Evolutionary conservation across 2,113 vertebrate genomes (phyloP).

Genomic region (Fregetta grallaria): DNA sequence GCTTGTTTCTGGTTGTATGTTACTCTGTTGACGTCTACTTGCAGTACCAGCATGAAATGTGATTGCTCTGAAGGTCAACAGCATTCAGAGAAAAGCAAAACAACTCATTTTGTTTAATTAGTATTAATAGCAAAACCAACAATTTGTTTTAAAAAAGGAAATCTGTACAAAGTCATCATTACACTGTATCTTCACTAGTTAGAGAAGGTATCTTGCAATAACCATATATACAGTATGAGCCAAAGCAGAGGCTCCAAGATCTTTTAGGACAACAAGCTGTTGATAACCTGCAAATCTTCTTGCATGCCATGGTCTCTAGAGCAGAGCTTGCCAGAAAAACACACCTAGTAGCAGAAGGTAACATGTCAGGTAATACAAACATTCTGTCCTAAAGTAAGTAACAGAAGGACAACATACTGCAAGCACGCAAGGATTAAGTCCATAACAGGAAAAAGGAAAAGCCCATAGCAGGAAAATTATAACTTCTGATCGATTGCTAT

Average conservation of each 20-base stretch:
- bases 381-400: neutral
- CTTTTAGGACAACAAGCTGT: neutral
- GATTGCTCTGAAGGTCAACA: neutral
- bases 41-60: neutral
- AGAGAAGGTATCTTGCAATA: neutral
- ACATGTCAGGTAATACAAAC: neutral
- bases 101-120: neutral
- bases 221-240: neutral
- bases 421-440: neutral
- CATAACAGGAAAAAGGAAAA: neutral
- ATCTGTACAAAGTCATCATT: neutral
- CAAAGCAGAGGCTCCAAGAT: neutral
- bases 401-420: neutral
- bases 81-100: neutral
- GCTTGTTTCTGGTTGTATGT: neutral
- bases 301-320: neutral
- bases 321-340: neutral
- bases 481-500: constrained; percentile 22
- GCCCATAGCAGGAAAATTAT: neutral
- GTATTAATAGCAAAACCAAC: neutral
- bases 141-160: neutral
- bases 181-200: neutral
- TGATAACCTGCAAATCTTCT: neutral
- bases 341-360: neutral
- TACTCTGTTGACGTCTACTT: neutral